Evolutionary conservation across 2,888 invertebrate species (phyloP).

Genomic region (Sinotaia quadrata): DNA sequence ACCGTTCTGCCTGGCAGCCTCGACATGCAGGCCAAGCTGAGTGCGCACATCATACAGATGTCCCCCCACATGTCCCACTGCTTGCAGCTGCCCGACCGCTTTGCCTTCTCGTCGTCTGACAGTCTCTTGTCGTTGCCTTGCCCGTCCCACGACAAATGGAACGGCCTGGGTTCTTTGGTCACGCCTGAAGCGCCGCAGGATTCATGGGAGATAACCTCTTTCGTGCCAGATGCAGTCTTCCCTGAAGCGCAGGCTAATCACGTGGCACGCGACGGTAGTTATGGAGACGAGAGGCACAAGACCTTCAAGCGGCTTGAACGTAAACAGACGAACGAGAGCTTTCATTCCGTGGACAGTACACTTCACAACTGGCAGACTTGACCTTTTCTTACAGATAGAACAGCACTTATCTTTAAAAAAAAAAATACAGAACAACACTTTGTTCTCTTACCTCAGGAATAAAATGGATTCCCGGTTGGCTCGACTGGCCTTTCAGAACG

Average conservation of each 20-base stretch:
- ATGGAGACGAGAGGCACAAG: background rate
- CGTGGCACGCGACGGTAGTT: background rate
- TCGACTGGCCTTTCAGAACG: too few relatives aligned
- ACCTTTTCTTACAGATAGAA: too few relatives aligned
- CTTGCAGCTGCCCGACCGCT: conserved; percentile 17
- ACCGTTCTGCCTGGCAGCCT: conserved; percentile 32
- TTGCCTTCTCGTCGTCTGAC: conserved; percentile 28
- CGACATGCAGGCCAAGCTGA: conserved; percentile 31
- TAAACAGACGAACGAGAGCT: conserved; percentile 20
- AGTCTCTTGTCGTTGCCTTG: conserved; percentile 4
- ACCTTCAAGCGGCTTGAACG: conserved; percentile 8
- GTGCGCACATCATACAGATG: conserved; percentile 27
- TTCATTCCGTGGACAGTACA: conserved; percentile 23
- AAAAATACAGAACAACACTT: too few relatives aligned
- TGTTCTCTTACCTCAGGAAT: too few relatives aligned
- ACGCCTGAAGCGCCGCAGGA: background rate
- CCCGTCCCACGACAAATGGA: background rate
- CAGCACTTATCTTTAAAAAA: too few relatives aligned
- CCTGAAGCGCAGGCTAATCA: background rate
- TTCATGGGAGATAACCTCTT: background rate
- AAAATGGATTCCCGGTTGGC: too few relatives aligned
- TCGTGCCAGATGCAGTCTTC: background rate
- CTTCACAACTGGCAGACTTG: conserved; percentile 28
- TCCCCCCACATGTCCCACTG: conserved; percentile 27
- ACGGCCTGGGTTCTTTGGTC: background rate